Base-by-base conservation (phyloP, 2,797 vertebrate genomes). In the Ceryle rudis region DNA sequence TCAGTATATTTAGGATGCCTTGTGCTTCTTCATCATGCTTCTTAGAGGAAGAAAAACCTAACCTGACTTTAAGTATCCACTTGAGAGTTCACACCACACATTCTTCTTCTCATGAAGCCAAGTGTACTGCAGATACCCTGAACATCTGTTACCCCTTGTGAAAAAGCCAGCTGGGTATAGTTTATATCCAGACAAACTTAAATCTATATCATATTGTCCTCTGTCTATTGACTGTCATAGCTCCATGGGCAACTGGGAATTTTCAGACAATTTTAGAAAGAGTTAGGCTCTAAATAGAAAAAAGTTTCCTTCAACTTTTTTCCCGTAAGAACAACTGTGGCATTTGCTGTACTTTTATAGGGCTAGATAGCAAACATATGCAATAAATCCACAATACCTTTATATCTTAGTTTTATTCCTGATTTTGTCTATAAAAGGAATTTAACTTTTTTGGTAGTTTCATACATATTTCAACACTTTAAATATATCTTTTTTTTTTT, bases 21-120 rank as follows among this genome's bases (percentile, higher is more conserved):
- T 69, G 12, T 54, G 33, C 46, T 67, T 85, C 80, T 94, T 90
- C 39, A 81, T 20, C 26, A 72, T 70, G 8, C 6, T 64, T 57
- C 70, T 91, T 92, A 39, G 25, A 81, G 16, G 16, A 23, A 60
- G 51, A 89, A 70, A 86, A 57, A 22, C 81, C 75, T 90, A 89
- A 75, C 81, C 52, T 96, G 93, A 86, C 46, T 95, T 95, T 96
- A 96, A 92, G 44, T 90, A 92, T 90, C 75, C 57, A 87, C 54
- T 86, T 80, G 81, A 82, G 83, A 95, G 51, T 85, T 78, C 65
- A 88, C 88, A 81, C 66, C 85, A 92, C 19, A 21, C 7, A 8
- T 86, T 92, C 61, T 70, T 94, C 46, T 94, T 94, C 95, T 60
- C 58, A 89, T 82, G 86, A 96, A 95, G 26, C 33, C 88, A 95